These are phyloP conservation scores for Agrenia bidenticulata DNA, from an alignment of 2,888 invertebrate genomes.

Conservation along the genomic window DNA sequence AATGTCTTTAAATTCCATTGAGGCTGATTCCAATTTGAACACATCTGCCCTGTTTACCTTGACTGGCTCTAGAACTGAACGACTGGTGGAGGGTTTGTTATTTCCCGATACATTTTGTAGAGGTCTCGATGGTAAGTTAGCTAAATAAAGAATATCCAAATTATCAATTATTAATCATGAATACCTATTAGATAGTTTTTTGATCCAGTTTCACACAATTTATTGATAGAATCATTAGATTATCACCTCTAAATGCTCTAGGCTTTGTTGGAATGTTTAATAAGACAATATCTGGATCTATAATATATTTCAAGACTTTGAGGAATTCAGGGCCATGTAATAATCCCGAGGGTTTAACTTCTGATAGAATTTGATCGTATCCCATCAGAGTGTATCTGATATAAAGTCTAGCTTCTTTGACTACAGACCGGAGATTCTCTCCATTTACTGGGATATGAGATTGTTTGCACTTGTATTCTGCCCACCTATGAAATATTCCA, in stretches of 20 bases:
- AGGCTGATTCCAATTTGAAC: not conserved
- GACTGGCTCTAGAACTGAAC: too few species aligned
- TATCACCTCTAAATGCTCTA: constrained; percentile 5
- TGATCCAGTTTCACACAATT: not conserved
- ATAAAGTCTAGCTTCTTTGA: constrained; percentile 22
- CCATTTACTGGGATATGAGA: not conserved
- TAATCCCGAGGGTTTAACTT: constrained; percentile 24
- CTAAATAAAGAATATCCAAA: too few species aligned
- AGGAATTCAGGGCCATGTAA: constrained; percentile 20
- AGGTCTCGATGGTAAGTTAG: too few species aligned
- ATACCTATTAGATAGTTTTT: not conserved
- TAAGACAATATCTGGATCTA: not conserved
- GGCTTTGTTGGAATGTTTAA: constrained; percentile 7
- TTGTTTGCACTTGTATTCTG: constrained; percentile 16
- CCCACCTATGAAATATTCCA: constrained; percentile 27
- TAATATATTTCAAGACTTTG: constrained; percentile 22
- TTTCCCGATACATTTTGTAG: too few species aligned
- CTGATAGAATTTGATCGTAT: constrained; percentile 19
- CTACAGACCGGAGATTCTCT: constrained; percentile 20
- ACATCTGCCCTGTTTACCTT: too few species aligned
- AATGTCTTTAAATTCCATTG: constrained; percentile 1
- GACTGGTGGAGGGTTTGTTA: too few species aligned
- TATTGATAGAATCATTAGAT: not conserved
- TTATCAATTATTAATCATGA: too few species aligned
- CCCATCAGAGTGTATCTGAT: constrained; percentile 23